phyloP scores from a whole-genome alignment of 2,888 invertebrate genomes.

The Camponotus fellah region DNA sequence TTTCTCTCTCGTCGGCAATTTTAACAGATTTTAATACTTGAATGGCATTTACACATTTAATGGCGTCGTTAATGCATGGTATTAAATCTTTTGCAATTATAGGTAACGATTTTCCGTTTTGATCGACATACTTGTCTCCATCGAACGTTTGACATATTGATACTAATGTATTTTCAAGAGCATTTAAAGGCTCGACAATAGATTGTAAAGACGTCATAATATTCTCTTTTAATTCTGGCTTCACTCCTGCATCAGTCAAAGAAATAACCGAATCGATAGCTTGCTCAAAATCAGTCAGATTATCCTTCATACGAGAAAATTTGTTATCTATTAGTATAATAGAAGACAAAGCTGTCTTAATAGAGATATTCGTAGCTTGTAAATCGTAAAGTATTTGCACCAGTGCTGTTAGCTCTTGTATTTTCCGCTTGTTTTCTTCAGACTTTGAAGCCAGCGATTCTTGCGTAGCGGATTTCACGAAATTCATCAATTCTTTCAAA shows the following conservation, averaged over 20 bases:
- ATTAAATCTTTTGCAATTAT: not conserved
- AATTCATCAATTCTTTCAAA: slow-evolving; percentile 63
- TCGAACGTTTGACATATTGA: slow-evolving; percentile 19
- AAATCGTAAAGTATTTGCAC: slow-evolving; percentile 69
- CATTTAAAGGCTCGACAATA: slow-evolving; percentile 66
- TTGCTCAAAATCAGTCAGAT: slow-evolving; percentile 51
- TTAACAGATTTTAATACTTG: slow-evolving; percentile 37
- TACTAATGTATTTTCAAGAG: slow-evolving; percentile 43
- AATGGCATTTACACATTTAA: slow-evolving; percentile 19
- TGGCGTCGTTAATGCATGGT: slow-evolving; percentile 8
- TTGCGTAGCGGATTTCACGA: slow-evolving; percentile 59
- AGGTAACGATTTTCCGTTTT: slow-evolving; percentile 17
- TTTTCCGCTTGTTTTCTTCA: slow-evolving; percentile 66
- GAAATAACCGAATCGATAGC: slow-evolving; percentile 54
- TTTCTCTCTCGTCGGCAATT: slow-evolving; percentile 39
- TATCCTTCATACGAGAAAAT: slow-evolving; percentile 30
- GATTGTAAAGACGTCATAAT: slow-evolving; percentile 63
- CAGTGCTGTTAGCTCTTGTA: slow-evolving; percentile 65
- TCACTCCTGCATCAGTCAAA: slow-evolving; percentile 55
- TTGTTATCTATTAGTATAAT: slow-evolving; percentile 42
- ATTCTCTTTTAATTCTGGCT: slow-evolving; percentile 64
- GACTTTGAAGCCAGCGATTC: slow-evolving; percentile 59
- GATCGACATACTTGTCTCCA: not conserved
- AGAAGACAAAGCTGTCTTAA: slow-evolving; percentile 37
- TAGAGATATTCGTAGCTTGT: slow-evolving; percentile 58